Evolutionary conservation across 2,113 vertebrate species (phyloP).

Genomic region (Nematolebias whitei): DNA sequence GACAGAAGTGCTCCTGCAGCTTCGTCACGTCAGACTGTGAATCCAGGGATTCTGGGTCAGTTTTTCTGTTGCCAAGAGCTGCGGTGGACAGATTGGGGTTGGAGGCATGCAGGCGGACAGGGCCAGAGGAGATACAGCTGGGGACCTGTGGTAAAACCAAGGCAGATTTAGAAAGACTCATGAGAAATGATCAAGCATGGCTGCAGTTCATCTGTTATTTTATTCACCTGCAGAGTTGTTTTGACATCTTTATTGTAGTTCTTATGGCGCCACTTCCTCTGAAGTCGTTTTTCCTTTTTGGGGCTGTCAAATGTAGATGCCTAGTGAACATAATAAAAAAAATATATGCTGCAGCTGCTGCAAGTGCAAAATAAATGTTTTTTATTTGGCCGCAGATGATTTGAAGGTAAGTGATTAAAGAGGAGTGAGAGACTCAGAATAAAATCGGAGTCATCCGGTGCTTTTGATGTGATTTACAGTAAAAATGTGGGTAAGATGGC

Average conservation of each 20-base stretch:
- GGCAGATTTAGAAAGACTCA: background rate
- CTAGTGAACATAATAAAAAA: conserved; percentile 64
- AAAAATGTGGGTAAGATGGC: background rate
- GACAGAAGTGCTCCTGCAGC: conserved; percentile 95
- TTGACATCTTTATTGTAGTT: conserved; percentile 92
- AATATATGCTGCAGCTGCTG: background rate
- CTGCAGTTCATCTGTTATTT: background rate
- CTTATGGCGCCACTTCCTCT: conserved; percentile 90
- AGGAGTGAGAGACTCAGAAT: background rate
- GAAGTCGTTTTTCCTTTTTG: conserved; percentile 93
- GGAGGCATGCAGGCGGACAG: conserved; percentile 92
- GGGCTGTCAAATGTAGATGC: conserved; percentile 90
- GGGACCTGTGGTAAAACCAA: conserved; percentile 70
- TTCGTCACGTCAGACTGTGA: conserved; percentile 89
- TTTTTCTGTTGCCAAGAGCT: conserved; percentile 87
- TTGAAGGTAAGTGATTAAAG: no score
- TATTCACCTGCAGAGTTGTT: conserved; percentile 90
- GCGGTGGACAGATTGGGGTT: conserved; percentile 96
- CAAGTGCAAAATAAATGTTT: background rate
- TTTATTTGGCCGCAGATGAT: conserved; percentile 28
- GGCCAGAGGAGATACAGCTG: conserved; percentile 84
- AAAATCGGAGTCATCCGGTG: background rate
- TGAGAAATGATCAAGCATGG: background rate
- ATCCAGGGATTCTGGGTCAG: conserved; percentile 85
- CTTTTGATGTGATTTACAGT: conserved; percentile 5